These are phyloP conservation scores for Cydia pomonella DNA, from an alignment of 1,140 invertebrate genomes.

Conservation along the genomic window DNA sequence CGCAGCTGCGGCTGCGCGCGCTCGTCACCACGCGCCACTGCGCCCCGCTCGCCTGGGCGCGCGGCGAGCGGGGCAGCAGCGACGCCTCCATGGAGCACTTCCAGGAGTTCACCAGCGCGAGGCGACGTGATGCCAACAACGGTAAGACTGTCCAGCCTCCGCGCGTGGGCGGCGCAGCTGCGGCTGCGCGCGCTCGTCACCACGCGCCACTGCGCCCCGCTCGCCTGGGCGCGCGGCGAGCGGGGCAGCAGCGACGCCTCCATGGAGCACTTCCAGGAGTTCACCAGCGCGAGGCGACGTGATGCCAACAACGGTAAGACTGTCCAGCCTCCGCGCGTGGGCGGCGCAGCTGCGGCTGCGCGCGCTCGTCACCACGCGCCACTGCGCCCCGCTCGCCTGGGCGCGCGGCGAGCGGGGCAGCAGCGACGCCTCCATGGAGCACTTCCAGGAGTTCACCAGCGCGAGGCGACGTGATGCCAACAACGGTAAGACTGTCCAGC, in stretches of 20 bases:
- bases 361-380: not conserved
- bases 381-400: not conserved
- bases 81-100: not conserved
- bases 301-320: not conserved
- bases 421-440: not conserved
- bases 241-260: too few species aligned
- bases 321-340: too few species aligned
- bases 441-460: not conserved
- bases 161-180: conserved; percentile 51
- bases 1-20: not conserved
- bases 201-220: not conserved
- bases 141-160: conserved; percentile 57
- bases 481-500: too few species aligned
- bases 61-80: not conserved
- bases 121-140: not conserved
- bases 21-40: not conserved
- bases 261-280: not conserved
- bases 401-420: not conserved
- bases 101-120: not conserved
- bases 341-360: too few species aligned
- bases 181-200: not conserved
- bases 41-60: not conserved
- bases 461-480: not conserved
- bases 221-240: not conserved
- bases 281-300: too few species aligned